These are phyloP conservation scores for Cydia fagiglandana DNA, from an alignment of 1,140 invertebrate species.

Conservation along the genomic window DNA sequence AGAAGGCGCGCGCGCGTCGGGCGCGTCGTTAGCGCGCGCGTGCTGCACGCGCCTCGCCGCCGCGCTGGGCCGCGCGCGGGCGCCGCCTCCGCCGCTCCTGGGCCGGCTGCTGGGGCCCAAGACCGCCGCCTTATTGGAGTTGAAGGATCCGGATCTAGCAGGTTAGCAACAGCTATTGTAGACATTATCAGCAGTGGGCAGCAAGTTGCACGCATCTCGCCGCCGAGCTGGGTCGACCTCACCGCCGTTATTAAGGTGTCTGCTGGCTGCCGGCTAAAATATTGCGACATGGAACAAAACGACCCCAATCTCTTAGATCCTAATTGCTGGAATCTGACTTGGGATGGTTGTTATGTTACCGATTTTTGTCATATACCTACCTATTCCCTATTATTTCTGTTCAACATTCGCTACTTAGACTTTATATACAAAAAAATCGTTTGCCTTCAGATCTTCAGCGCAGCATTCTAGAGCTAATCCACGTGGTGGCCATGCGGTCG, in stretches of 20 bases:
- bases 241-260: too few relatives aligned
- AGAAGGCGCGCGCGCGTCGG: constrained; percentile 44
- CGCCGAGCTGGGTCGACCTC: neutral
- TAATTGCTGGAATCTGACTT: too few relatives aligned
- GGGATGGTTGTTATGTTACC: too few relatives aligned
- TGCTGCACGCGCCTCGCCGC: constrained; percentile 38
- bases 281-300: too few relatives aligned
- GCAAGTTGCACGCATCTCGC: constrained; percentile 35
- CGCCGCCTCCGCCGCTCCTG: constrained; percentile 48
- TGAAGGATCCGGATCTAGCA: constrained; percentile 30
- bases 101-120: constrained; percentile 51
- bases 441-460: constrained; percentile 79
- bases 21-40: constrained; percentile 44
- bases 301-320: too few relatives aligned
- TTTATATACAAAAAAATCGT: neutral
- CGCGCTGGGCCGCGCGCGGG: constrained; percentile 31
- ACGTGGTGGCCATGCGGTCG: constrained; percentile 78
- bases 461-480: constrained; percentile 81
- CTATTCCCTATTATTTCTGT: too few relatives aligned
- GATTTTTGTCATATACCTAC: too few relatives aligned
- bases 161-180: constrained; percentile 27
- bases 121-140: constrained; percentile 43
- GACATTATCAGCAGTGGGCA: too few relatives aligned
- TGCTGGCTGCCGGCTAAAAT: too few relatives aligned
- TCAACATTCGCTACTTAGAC: neutral